Evolutionary conservation across 1,140 invertebrate genomes (phyloP).

Genomic region (Manduca sexta): DNA sequence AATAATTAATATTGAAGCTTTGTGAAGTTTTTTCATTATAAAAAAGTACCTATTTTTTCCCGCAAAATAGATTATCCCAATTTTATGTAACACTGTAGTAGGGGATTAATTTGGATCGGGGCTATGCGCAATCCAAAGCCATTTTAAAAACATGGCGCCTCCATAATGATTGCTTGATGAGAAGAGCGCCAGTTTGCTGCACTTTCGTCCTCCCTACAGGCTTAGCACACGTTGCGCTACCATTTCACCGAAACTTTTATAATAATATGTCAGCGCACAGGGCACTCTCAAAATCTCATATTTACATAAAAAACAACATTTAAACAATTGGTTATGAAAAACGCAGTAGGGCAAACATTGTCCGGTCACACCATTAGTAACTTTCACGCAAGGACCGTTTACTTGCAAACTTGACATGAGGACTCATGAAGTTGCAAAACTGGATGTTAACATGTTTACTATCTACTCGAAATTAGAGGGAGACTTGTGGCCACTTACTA

Average conservation of each 20-base stretch:
- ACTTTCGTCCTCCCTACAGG: constrained; percentile 9
- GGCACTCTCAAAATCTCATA: no score
- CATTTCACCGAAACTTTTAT: no score
- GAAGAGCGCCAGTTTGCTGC: constrained; percentile 36
- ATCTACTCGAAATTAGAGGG: constrained; percentile 38
- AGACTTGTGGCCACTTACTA: constrained; percentile 37
- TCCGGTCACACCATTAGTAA: constrained; percentile 4
- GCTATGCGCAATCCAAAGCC: constrained; percentile 51
- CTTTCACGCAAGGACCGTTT: constrained; percentile 16
- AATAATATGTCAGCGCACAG: no score
- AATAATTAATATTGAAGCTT: constrained; percentile 60
- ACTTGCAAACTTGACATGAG: constrained; percentile 23
- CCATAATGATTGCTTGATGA: constrained; percentile 64
- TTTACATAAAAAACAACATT: no score
- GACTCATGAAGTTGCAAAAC: constrained; percentile 19
- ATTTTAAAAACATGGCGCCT: constrained; percentile 69
- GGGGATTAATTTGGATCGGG: constrained; percentile 57
- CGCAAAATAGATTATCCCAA: constrained; percentile 40
- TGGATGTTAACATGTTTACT: constrained; percentile 17
- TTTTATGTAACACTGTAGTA: constrained; percentile 57
- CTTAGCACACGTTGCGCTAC: background rate
- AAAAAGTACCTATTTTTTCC: constrained; percentile 33
- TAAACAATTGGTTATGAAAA: no score
- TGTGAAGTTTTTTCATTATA: constrained; percentile 40
- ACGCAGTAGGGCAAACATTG: no score